Percentiles rank a stretch among this genome's conserved stretches.
Evolutionary conservation across 1,140 invertebrate genomes (phyloP).

Genomic region (Eufriesea mexicana): DNA sequence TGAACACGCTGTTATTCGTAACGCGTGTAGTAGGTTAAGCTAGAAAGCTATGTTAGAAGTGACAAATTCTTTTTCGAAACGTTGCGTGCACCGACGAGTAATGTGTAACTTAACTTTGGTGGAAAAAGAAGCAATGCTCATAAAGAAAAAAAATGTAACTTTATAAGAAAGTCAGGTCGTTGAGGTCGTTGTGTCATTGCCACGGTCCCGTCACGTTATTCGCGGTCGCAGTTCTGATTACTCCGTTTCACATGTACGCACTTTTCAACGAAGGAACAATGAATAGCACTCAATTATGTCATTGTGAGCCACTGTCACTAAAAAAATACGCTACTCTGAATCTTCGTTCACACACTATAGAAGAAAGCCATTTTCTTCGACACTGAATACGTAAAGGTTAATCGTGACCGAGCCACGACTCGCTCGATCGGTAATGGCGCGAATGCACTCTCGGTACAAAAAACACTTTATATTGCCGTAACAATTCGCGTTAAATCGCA

Average conservation of each 20-base stretch:
- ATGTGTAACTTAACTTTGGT: background rate
- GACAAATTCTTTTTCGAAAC: background rate
- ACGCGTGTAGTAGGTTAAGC: slow-evolving; percentile 2
- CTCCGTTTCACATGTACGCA: slow-evolving; percentile 50
- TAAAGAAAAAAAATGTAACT: background rate
- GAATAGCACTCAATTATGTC: slow-evolving; percentile 57
- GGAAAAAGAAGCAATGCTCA: background rate
- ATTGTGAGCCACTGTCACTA: slow-evolving; percentile 48
- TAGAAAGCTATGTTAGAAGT: background rate
- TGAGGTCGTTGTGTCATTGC: slow-evolving; percentile 55
- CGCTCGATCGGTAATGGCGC: slow-evolving; percentile 65
- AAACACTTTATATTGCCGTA: slow-evolving; percentile 57
- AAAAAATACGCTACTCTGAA: slow-evolving; percentile 34
- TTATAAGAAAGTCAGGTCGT: slow-evolving; percentile 32
- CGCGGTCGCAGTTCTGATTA: slow-evolving; percentile 47
- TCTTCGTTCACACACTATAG: slow-evolving; percentile 44
- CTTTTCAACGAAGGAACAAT: slow-evolving; percentile 29
- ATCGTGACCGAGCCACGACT: slow-evolving; percentile 53
- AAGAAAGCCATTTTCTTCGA: slow-evolving; percentile 58
- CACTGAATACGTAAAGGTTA: slow-evolving; percentile 57
- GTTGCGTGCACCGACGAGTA: background rate
- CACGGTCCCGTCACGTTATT: slow-evolving; percentile 51
- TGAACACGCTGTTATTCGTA: slow-evolving; percentile 34
- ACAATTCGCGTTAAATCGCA: slow-evolving; percentile 70
- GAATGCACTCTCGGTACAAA: slow-evolving; percentile 57